Base-by-base conservation (phyloP, 2,113 vertebrate genomes). In the Zapus hudsonius region DNA sequence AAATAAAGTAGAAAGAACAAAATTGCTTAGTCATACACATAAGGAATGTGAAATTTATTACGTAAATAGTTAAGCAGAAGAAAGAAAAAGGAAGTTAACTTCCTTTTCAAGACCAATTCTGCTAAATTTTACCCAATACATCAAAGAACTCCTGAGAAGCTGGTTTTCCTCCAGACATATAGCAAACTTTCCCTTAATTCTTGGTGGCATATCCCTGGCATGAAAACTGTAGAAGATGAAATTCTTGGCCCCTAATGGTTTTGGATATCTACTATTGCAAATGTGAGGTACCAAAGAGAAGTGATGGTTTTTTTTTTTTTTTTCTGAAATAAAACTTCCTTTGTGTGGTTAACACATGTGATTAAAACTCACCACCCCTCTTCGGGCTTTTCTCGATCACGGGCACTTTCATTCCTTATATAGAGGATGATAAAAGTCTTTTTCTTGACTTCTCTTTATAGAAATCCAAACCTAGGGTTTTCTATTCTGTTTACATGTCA, bases 131-230 rank as follows among this genome's bases (percentile, higher is more conserved):
- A 38, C 98, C 98, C 6, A 98, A 91, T n/a, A 99, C 98, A 7
- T 98, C 98, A 7, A 99, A 99, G 96, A 98, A 99, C 97, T 99
- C 99, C 96, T 99, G 98, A 98, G 99, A 99, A 91, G 98, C 98
- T 70, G 98, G 98, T 84, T 99, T 99, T 96, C 98, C 98, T 36
- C 99, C 98, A 79, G 84, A 74, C 1, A 9, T 25, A 11, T 3
- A 73, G 9, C 29, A 76, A 33, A 57, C 3, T 23, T 5, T 85
- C 19, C 25, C 17, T 93, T 42, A 85, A 52, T 76, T 36, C 70
- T 59, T 81, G 13, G 63, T 25, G 87, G 22, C 40, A 31, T 3
- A 27, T 8, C 25, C 20, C 66, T 0, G 47, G 17, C 19, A 33
- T 78, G 23, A 38, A 29, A 40, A 44, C 29, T 29, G 25, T 22